Base-by-base conservation (phyloP, 1,140 invertebrate genomes). In the Drosophila ogumai region DNA sequence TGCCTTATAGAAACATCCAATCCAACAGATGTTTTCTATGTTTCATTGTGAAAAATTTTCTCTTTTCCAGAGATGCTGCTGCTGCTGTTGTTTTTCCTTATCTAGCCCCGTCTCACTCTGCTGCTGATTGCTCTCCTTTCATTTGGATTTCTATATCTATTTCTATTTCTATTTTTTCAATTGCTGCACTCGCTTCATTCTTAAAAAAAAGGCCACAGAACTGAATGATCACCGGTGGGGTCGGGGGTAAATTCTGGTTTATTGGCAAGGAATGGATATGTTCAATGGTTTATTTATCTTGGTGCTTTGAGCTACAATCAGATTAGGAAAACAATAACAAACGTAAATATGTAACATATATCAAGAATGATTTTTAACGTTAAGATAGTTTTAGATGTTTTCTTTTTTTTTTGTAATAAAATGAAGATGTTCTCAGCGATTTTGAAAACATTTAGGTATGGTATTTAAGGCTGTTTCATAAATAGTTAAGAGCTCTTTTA, bases 11-110 rank as follows among this genome's bases (percentile, higher is more conserved):
- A 78, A 68, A 80, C 69, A 81, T 81, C 71, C 75, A 87, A 54
- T 36, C 50, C 50, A 84, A 64, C 82, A 86, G 82, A 86, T 86
- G 82, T 86, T 86, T 79, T 73, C 72, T 81, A 79, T 65, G 64
- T 71, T 69, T 75, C 63, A 81, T 79, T 79, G 71, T 81, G 81
- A 74, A 69, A 77, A 78, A 74, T 71, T 65, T 72, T 85, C 61
- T 69, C 66, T 69, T 66, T 67, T 67, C 50, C 50, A 54, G 50
- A 36, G 50, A 12, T 13, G 13, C 19, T 31, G 19, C 10, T 44
- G 10, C 25, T 19, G 7, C 19, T 19, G 43, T 44, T 52, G 55
- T 63, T 60, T 52, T 46, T 63, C 57, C 40, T 44, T 76, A 49
- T 49, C 31, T 57, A 56, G 50, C 43, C 25, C 32, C 32, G 31